Evolutionary conservation across 2,888 invertebrate genomes (phyloP).

Genomic region (Rhimphoctona megacephalus): DNA sequence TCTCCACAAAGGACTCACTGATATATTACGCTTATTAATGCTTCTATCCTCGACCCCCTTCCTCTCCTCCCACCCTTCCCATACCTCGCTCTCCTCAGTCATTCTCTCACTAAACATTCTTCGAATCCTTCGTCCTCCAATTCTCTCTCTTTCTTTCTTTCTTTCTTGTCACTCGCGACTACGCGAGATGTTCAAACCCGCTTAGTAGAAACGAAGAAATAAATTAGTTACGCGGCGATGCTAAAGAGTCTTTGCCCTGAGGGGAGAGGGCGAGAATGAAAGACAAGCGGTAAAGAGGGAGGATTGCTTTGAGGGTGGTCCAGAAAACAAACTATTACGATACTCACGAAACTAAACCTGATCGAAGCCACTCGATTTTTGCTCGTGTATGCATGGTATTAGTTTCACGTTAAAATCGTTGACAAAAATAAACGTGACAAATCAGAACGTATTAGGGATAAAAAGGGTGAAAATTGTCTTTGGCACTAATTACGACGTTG

Average conservation of each 20-base stretch:
- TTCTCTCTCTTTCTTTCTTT: conserved; percentile 13
- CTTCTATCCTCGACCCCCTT: conserved; percentile 69
- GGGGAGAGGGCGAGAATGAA: conserved; percentile 5
- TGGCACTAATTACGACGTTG: too few species aligned
- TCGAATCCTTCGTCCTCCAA: conserved; percentile 40
- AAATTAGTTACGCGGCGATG: conserved; percentile 58
- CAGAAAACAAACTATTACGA: conserved; percentile 12
- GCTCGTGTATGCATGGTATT: too few species aligned
- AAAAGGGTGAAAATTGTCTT: too few species aligned
- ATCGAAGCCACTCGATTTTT: not conserved
- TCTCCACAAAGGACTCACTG: conserved; percentile 81
- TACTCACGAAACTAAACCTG: not conserved
- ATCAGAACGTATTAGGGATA: too few species aligned
- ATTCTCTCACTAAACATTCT: conserved; percentile 51
- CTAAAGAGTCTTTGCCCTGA: conserved; percentile 46
- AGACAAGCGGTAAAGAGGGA: conserved; percentile 24
- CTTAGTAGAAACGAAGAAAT: conserved; percentile 56
- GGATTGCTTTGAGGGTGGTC: conserved; percentile 43
- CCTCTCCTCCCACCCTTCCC: conserved; percentile 55
- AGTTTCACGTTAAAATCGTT: not conserved
- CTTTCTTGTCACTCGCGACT: conserved; percentile 42
- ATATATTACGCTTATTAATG: conserved; percentile 84
- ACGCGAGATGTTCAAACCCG: conserved; percentile 28
- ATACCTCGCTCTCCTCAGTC: conserved; percentile 20
- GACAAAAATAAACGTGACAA: not conserved